A percentile compares a stretch with the other conserved stretches of the same genome.
Evolutionary conservation across 2,888 invertebrate species (phyloP).

Genomic region (Drosophila maculinotata): DNA sequence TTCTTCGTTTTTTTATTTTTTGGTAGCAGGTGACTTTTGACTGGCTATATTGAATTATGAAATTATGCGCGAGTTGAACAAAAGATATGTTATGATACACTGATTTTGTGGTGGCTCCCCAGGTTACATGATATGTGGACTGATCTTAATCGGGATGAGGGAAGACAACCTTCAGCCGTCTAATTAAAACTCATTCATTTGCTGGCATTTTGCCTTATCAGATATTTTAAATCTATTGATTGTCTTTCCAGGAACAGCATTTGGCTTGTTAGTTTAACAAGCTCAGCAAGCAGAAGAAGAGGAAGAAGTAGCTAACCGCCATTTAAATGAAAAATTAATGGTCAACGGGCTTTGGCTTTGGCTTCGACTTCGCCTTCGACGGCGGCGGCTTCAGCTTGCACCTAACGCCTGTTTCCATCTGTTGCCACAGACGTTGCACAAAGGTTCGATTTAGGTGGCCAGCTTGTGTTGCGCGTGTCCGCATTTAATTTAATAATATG

Average conservation of each 20-base stretch:
- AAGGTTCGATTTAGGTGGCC: slow-evolving; percentile 62
- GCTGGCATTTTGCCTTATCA: slow-evolving; percentile 42
- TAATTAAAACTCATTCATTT: slow-evolving; percentile 76
- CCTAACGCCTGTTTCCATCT: slow-evolving; percentile 56
- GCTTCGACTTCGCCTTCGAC: slow-evolving; percentile 9
- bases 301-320: slow-evolving; percentile 28
- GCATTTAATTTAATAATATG: slow-evolving; percentile 79
- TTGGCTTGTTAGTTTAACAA: slow-evolving; percentile 65
- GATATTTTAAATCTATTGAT: slow-evolving; percentile 65
- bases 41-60: slow-evolving; percentile 65
- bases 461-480: slow-evolving; percentile 62
- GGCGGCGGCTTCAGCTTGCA: slow-evolving; percentile 9
- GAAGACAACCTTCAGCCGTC: slow-evolving; percentile 27
- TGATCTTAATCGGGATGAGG: slow-evolving; percentile 53
- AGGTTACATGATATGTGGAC: slow-evolving; percentile 58
- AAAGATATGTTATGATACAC: slow-evolving; percentile 25
- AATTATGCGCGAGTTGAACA: slow-evolving; percentile 40
- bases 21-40: slow-evolving; percentile 67
- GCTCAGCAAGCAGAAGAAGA: slow-evolving; percentile 32
- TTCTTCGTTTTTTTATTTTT: not conserved
- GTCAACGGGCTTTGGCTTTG: slow-evolving; percentile 43
- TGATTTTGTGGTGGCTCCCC: slow-evolving; percentile 43
- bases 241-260: slow-evolving; percentile 59
- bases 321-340: slow-evolving; percentile 68
- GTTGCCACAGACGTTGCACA: slow-evolving; percentile 59